A percentile compares a stretch with the other conserved stretches of the same genome.
Conservation (phyloP, 2,888 invertebrate genomes). For the Tineola bisselliella region DNA sequence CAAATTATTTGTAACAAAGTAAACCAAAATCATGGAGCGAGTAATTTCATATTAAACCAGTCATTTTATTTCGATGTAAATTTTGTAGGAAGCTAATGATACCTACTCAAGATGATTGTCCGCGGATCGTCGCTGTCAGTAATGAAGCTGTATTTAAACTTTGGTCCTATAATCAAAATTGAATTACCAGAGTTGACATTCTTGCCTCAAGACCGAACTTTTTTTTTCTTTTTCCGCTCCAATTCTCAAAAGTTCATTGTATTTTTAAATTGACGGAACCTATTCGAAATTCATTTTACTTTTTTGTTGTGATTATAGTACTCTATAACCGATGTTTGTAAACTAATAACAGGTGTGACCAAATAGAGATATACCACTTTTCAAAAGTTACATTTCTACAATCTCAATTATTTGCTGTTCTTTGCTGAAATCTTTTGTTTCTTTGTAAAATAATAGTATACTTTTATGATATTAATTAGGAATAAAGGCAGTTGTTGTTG, state of each 20-base stretch:
- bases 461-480: conserved; percentile 33
- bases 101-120: conserved; percentile 61
- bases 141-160: conserved; percentile 62
- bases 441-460: background rate
- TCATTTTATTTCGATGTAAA: conserved; percentile 53
- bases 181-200: conserved; percentile 65
- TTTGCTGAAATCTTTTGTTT: background rate
- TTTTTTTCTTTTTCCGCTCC: conserved; percentile 64
- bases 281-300: background rate
- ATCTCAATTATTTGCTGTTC: background rate
- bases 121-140: conserved; percentile 54
- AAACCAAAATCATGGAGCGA: conserved; percentile 44
- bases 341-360: background rate
- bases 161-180: conserved; percentile 68
- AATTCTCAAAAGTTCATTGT: conserved; percentile 51
- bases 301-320: conserved; percentile 7
- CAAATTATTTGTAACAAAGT: conserved; percentile 26
- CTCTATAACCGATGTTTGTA: background rate
- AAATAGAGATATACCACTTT: too few species aligned
- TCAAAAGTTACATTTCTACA: background rate
- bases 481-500: conserved; percentile 55
- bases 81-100: conserved; percentile 59
- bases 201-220: conserved; percentile 45
- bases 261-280: conserved; percentile 28
- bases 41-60: conserved; percentile 55